These are phyloP conservation scores for Echinops telfairi DNA, from an alignment of 2,113 vertebrate species.

Conservation along the genomic window DNA sequence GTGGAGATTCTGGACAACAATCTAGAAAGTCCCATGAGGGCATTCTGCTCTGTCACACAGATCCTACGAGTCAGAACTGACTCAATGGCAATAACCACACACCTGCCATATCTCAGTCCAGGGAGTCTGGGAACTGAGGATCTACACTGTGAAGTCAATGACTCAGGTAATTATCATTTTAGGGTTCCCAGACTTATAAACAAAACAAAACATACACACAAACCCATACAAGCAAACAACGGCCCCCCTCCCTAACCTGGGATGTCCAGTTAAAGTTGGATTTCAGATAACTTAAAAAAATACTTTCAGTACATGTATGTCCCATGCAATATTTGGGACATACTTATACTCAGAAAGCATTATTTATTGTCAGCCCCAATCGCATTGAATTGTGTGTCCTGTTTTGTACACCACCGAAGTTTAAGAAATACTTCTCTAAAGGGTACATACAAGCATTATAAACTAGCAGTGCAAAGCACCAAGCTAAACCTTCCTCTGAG, in stretches of 20 bases:
- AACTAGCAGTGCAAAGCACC: background rate
- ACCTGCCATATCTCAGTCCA: background rate
- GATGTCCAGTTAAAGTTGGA: background rate
- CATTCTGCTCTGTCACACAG: background rate
- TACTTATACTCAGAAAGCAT: background rate
- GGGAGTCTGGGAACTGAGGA: background rate
- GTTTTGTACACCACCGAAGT: background rate
- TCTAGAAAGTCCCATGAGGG: background rate
- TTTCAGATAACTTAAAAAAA: background rate
- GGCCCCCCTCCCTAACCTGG: background rate
- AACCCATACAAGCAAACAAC: background rate
- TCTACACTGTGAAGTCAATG: background rate
- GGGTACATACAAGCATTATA: background rate
- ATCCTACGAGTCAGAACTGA: background rate
- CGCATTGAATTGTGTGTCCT: background rate
- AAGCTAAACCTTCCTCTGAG: slow-evolving; percentile 2
- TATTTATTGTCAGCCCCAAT: background rate
- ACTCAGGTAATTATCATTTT: slow-evolving; percentile 29
- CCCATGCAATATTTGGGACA: background rate
- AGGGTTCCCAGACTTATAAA: background rate
- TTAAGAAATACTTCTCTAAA: background rate
- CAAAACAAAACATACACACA: background rate
- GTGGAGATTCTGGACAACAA: too few species aligned
- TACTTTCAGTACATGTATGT: background rate
- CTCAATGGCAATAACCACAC: background rate